Conservation (phyloP, 2,888 invertebrate genomes). For the Torymus tubicola region DNA sequence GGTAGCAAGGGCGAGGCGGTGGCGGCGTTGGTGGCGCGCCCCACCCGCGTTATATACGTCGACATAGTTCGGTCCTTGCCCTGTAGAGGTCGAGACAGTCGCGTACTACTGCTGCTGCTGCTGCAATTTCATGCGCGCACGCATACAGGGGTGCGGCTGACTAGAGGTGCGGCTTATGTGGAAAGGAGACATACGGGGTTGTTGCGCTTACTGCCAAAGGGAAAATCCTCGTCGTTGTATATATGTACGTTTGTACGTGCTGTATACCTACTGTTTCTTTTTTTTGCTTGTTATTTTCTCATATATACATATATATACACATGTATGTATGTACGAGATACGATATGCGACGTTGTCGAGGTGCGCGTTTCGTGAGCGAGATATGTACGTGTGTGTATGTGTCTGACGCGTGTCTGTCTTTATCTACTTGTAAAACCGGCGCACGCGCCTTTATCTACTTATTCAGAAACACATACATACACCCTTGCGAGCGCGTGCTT, state of each 20-base stretch:
- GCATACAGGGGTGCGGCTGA: no score
- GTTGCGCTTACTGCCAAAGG: no score
- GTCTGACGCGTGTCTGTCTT: constrained; percentile 8
- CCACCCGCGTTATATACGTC: background rate
- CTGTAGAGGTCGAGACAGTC: constrained; percentile 45
- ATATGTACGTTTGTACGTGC: no score
- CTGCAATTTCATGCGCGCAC: constrained; percentile 10
- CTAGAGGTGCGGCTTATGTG: no score
- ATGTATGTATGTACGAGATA: no score
- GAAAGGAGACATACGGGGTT: no score
- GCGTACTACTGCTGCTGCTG: constrained; percentile 24
- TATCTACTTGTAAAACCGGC: background rate
- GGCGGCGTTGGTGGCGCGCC: background rate
- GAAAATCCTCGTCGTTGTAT: no score
- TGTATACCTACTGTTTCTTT: no score
- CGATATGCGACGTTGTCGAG: no score
- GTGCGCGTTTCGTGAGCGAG: no score
- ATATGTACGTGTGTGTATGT: background rate
- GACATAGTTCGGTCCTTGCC: constrained; percentile 47
- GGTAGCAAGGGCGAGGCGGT: constrained; percentile 14
- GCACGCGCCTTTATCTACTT: constrained; percentile 18
- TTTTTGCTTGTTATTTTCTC: no score
- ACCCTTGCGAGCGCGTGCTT: background rate
- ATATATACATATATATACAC: no score
- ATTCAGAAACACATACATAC: background rate